Evolutionary conservation across 2,888 invertebrate genomes (phyloP).

Genomic region (Epiblema foenella): DNA sequence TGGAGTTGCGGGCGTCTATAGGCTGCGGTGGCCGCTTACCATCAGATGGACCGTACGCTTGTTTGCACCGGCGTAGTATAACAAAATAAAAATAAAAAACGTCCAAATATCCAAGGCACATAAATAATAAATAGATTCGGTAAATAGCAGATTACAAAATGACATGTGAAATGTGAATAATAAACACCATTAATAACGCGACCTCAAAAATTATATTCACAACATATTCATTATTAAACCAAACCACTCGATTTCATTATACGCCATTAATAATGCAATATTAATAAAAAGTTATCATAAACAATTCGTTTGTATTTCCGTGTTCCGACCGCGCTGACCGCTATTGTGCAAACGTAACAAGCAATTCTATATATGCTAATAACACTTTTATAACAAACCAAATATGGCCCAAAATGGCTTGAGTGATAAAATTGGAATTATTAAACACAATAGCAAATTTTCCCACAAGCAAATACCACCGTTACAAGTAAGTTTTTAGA

Average conservation of each 20-base stretch:
- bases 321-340: neutral
- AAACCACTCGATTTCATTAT: slow-evolving; percentile 16
- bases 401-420: neutral
- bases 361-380: neutral
- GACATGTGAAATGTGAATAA: neutral
- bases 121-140: no score
- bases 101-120: no score
- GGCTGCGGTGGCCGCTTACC: no score
- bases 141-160: neutral
- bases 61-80: no score
- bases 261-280: slow-evolving; percentile 29
- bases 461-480: neutral
- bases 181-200: slow-evolving; percentile 5
- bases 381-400: neutral
- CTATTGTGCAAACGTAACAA: neutral
- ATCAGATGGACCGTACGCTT: no score
- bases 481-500: neutral
- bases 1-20: no score
- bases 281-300: slow-evolving; percentile 27
- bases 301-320: slow-evolving; percentile 11
- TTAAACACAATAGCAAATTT: neutral
- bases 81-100: no score
- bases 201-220: slow-evolving; percentile 12
- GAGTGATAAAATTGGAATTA: neutral
- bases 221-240: slow-evolving; percentile 12